phyloP scores from a whole-genome alignment of 2,113 vertebrate species.

The Romanogobio albipinnatus region DNA sequence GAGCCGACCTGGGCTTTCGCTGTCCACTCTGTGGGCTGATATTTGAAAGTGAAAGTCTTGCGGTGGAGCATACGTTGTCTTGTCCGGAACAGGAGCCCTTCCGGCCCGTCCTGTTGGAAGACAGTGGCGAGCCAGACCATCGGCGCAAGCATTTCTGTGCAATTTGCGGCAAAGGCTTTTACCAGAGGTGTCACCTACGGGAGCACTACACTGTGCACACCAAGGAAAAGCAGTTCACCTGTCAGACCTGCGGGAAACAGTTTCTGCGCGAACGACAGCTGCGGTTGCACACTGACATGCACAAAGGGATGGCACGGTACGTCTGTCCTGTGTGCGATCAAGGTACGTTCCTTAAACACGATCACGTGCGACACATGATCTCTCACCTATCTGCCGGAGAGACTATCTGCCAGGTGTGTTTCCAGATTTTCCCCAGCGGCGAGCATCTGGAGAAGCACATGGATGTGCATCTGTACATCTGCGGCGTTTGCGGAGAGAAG shows the following conservation, averaged over 20 bases:
- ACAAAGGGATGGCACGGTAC: conserved; percentile 97
- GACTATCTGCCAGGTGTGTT: conserved; percentile 99
- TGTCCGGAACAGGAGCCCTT: conserved; percentile 92
- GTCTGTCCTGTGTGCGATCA: conserved; percentile 97
- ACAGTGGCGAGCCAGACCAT: conserved; percentile 86
- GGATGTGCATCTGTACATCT: conserved; percentile 98
- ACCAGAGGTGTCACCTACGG: conserved; percentile 96
- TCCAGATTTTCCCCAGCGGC: conserved; percentile 94
- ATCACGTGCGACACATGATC: conserved; percentile 99
- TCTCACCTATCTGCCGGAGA: conserved; percentile 95
- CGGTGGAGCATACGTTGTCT: conserved; percentile 88
- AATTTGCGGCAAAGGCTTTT: conserved; percentile 97
- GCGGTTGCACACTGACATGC: conserved; percentile 97
- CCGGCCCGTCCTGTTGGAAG: conserved; percentile 83
- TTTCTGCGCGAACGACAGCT: conserved; percentile 96
- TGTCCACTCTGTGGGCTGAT: conserved; percentile 91
- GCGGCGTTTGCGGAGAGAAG: conserved; percentile 96
- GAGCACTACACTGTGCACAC: conserved; percentile 99
- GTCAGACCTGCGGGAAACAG: conserved; percentile 97
- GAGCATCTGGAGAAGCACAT: conserved; percentile 96
- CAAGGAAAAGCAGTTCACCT: conserved; percentile 98
- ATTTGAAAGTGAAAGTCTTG: conserved; percentile 88
- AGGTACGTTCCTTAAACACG: conserved; percentile 98
- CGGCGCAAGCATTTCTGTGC: conserved; percentile 96
- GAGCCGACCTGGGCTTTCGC: conserved; percentile 82